These are phyloP conservation scores for Polydrusus cervinus DNA, from an alignment of 2,888 invertebrate species.

Conservation along the genomic window DNA sequence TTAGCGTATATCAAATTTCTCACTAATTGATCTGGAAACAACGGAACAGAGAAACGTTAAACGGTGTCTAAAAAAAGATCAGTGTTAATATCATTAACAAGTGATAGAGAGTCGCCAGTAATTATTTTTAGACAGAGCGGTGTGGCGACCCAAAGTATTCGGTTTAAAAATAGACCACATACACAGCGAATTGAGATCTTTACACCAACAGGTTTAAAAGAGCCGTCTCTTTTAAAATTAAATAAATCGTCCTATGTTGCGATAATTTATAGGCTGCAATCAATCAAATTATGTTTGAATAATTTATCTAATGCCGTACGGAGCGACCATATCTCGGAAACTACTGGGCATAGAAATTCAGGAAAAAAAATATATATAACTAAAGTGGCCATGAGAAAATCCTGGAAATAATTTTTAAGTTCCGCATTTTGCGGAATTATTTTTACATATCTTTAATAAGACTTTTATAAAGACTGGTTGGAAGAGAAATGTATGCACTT, in stretches of 20 bases:
- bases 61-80: slow-evolving; percentile 25
- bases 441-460: too few species aligned
- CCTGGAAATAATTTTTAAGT: too few species aligned
- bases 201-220: slow-evolving; percentile 23
- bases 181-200: slow-evolving; percentile 19
- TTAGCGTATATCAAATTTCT: not conserved
- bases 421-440: too few species aligned
- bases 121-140: slow-evolving; percentile 47
- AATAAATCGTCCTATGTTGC: slow-evolving; percentile 10
- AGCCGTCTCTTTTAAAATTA: slow-evolving; percentile 5
- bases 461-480: too few species aligned
- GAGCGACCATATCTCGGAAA: too few species aligned
- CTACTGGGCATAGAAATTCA: too few species aligned
- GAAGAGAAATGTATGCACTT: too few species aligned
- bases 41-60: slow-evolving; percentile 7
- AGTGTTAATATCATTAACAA: slow-evolving; percentile 36
- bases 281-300: not conserved
- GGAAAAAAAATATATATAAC: too few species aligned
- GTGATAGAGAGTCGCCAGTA: slow-evolving; percentile 29
- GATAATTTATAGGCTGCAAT: slow-evolving; percentile 6
- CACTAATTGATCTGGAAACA: slow-evolving; percentile 2
- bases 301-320: not conserved
- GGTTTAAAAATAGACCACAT: slow-evolving; percentile 44
- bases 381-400: too few species aligned
- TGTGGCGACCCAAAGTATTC: slow-evolving; percentile 46